A percentile compares a stretch with the other conserved stretches of the same genome.
Evolutionary conservation across 2,888 invertebrate genomes (phyloP).

Genomic region (Pyralis farinalis): DNA sequence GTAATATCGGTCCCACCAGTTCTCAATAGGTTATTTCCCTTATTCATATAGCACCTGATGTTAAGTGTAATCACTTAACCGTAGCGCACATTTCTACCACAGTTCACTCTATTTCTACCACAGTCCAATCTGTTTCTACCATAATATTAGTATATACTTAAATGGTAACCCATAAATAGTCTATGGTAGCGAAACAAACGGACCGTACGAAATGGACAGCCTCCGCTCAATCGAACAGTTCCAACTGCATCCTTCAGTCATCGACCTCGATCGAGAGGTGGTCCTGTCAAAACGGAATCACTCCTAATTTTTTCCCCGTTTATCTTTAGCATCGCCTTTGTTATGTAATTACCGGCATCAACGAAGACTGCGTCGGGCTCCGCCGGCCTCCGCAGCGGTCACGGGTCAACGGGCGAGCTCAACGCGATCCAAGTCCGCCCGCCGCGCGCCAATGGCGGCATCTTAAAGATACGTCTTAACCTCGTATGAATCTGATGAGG

Average conservation of each 20-base stretch:
- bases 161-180: background rate
- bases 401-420: constrained; percentile 34
- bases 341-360: constrained; percentile 47
- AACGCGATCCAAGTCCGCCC: constrained; percentile 26
- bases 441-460: constrained; percentile 9
- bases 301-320: constrained; percentile 43
- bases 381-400: no score
- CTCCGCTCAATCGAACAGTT: constrained; percentile 4
- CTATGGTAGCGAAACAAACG: constrained; percentile 16
- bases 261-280: constrained; percentile 37
- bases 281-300: constrained; percentile 36
- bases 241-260: constrained; percentile 24
- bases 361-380: constrained; percentile 18
- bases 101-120: no score
- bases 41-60: no score
- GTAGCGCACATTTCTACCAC: no score
- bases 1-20: no score
- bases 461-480: constrained; percentile 10
- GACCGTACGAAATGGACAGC: constrained; percentile 15
- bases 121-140: no score
- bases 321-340: constrained; percentile 51
- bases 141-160: no score
- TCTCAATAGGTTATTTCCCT: no score
- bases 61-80: no score
- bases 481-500: no score